Conservation (phyloP, 2,888 invertebrate species). For the Fragum sueziense region DNA sequence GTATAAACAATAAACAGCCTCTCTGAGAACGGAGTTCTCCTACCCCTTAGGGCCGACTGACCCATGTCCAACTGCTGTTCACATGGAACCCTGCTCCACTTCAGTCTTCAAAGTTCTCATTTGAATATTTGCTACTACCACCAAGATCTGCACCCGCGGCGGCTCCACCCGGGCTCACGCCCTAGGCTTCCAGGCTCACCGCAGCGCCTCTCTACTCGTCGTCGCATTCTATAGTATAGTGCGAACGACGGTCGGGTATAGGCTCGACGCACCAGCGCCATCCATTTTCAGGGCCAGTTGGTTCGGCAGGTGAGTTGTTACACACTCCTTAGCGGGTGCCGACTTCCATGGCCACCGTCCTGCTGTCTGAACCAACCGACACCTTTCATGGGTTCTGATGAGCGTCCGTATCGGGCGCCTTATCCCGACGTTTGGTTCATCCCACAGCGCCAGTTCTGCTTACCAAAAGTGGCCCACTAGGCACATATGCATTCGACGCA, state of each 20-base stretch:
- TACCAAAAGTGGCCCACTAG: too few relatives aligned
- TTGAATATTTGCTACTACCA: slow-evolving; percentile 89
- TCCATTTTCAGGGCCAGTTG: slow-evolving; percentile 88
- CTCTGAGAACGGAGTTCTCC: slow-evolving; percentile 72
- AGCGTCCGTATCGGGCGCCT: too few relatives aligned
- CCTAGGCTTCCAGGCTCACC: slow-evolving; percentile 86
- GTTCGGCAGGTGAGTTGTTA: too few relatives aligned
- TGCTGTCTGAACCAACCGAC: too few relatives aligned
- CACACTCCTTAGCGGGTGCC: too few relatives aligned
- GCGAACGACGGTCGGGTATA: slow-evolving; percentile 35
- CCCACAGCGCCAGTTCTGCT: too few relatives aligned
- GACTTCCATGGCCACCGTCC: too few relatives aligned
- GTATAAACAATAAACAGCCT: slow-evolving; percentile 1
- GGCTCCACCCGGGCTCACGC: slow-evolving; percentile 84
- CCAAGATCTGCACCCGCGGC: slow-evolving; percentile 86
- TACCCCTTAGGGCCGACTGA: slow-evolving; percentile 74
- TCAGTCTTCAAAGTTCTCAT: slow-evolving; percentile 84
- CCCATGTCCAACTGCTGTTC: slow-evolving; percentile 83
- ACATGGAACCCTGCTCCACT: slow-evolving; percentile 85
- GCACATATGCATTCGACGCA: too few relatives aligned
- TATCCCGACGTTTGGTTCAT: too few relatives aligned
- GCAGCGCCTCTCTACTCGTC: slow-evolving; percentile 86
- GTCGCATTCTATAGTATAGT: slow-evolving; percentile 82
- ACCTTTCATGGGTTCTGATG: too few relatives aligned
- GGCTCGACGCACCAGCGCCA: slow-evolving; percentile 82